Base-by-base conservation (phyloP, 1,140 invertebrate species). In the Zelostemma sp. region DNA sequence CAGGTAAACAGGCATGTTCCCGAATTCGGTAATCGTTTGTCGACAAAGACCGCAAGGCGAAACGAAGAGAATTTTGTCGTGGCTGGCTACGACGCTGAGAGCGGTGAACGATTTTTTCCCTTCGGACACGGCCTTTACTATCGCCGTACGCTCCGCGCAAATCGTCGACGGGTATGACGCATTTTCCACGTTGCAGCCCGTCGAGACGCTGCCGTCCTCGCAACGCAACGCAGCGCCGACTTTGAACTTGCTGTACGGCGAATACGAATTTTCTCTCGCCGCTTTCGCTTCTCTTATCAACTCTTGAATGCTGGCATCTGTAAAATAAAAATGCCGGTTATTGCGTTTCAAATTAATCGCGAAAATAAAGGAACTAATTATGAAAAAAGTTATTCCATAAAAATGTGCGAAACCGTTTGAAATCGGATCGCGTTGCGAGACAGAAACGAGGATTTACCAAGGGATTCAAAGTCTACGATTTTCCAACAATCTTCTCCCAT, bases 131-230 rank as follows among this genome's bases (percentile, higher is more conserved):
- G 97, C 97, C 77, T 93, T 95, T 0, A 88, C 87, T 1, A 97
- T 82, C 0, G 96, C 97, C 0, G 91, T 90, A 18, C 95, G 88
- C 82, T 99, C 98, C 0, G 98, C 98, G 85, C 98, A 99, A 55
- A 95, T 91, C 0, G 89, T 85, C 0, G 93, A 89, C 0, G 92
- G 88, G 75, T 92, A 94, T 0, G 94, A 91, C 0, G 90, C 89
- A 85, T 96, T 99, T 85, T 99, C 98, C 17, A 99, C 90, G 80
- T 99, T 99, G 79, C 95, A 97, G 6, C 92, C 92, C 73, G 86
- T 87, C 47, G 88, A 89, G 3, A 93, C 85, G 1, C 87, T 86
- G 0, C 91, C 94, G 65, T 92, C 89, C 21, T 88, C 84, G 48
- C 91, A 91, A 19, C 94, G 85, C 4, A 99, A 80, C 0, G 96